Evolutionary conservation across 2,113 vertebrate species (phyloP).

Genomic region (Xiphophorus couchianus): DNA sequence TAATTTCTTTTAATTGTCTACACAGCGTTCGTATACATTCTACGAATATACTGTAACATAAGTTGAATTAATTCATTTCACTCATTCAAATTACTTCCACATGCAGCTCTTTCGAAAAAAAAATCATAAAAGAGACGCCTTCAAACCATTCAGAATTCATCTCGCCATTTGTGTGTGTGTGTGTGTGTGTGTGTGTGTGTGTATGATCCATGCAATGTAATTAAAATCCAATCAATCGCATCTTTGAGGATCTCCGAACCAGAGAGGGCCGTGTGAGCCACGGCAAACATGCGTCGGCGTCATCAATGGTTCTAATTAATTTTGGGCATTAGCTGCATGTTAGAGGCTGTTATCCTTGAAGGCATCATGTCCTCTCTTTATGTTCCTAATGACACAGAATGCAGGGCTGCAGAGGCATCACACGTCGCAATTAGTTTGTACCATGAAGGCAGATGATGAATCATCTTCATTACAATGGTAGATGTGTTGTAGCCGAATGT

Average conservation of each 20-base stretch:
- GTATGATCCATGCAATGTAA: slow-evolving; percentile 28
- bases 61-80: neutral
- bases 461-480: slow-evolving; percentile 12
- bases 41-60: neutral
- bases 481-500: neutral
- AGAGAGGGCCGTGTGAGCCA: slow-evolving; percentile 2
- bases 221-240: slow-evolving; percentile 38
- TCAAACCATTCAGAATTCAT: neutral
- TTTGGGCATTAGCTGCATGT: slow-evolving; percentile 9
- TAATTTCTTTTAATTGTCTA: neutral
- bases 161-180: neutral
- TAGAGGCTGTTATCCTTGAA: slow-evolving; percentile 6
- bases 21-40: neutral
- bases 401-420: neutral
- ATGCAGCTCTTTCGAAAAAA: slow-evolving; percentile 10
- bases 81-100: slow-evolving; percentile 6
- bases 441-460: slow-evolving; percentile 2
- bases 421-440: neutral
- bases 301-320: slow-evolving; percentile 44
- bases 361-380: slow-evolving; percentile 3
- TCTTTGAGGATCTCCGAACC: slow-evolving; percentile 14
- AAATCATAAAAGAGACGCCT: slow-evolving; percentile 8
- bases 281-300: slow-evolving; percentile 7
- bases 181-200: neutral
- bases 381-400: slow-evolving; percentile 1